phyloP scores from a whole-genome alignment of 2,113 vertebrate genomes.

The Pimephales promelas region DNA sequence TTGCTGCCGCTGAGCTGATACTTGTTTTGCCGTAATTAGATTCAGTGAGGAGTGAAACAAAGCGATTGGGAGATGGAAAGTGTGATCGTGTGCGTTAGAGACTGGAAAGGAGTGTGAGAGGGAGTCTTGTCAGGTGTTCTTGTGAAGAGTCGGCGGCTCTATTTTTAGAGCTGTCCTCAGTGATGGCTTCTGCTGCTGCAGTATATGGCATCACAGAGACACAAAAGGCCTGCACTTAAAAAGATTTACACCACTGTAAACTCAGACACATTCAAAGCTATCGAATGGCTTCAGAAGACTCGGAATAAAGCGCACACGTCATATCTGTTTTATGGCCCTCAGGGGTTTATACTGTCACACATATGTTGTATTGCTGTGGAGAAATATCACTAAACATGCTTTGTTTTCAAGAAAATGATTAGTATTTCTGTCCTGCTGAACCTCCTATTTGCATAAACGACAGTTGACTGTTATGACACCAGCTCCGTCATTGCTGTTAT shows the following conservation, averaged over 20 bases:
- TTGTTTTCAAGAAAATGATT: constrained; percentile 5
- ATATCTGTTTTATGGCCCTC: neutral
- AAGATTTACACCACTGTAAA: constrained; percentile 30
- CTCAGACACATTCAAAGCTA: neutral
- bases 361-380: neutral
- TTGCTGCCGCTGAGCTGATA: constrained; percentile 2
- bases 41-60: constrained; percentile 30
- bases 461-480: neutral
- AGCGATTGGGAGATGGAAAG: constrained; percentile 21
- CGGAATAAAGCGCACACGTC: neutral
- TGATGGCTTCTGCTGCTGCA: constrained; percentile 67
- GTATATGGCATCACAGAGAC: constrained; percentile 59
- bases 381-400: neutral
- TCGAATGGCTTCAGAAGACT: neutral
- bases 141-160: constrained; percentile 65
- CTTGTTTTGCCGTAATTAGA: constrained; percentile 36
- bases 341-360: neutral
- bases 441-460: neutral
- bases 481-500: constrained; percentile 10
- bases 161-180: constrained; percentile 77
- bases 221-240: constrained; percentile 56
- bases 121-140: constrained; percentile 69
- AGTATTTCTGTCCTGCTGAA: neutral
- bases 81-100: constrained; percentile 19
- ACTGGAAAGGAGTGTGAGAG: constrained; percentile 49